Evolutionary conservation across 1,140 invertebrate species (phyloP).

Genomic region (Drosophila lini): DNA sequence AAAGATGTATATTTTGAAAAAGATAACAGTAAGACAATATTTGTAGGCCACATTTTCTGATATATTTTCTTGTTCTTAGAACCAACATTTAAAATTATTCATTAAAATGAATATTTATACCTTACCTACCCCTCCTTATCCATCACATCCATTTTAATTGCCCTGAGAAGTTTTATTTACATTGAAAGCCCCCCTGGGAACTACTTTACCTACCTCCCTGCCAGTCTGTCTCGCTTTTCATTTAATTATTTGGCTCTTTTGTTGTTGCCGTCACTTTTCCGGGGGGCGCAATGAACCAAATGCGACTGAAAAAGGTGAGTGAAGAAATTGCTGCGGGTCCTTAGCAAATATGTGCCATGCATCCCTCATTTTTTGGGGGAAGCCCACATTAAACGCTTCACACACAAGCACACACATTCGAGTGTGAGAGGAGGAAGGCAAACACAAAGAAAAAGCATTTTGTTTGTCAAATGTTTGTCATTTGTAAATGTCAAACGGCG

Average conservation of each 20-base stretch:
- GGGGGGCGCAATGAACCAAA: constrained; percentile 41
- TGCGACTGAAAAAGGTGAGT: constrained; percentile 44
- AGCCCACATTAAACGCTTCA: constrained; percentile 65
- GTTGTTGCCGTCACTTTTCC: constrained; percentile 42
- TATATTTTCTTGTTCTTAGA: neutral
- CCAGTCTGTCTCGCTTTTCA: constrained; percentile 33
- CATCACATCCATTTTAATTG: constrained; percentile 63
- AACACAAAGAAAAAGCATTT: constrained; percentile 60
- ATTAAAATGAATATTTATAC: constrained; percentile 39
- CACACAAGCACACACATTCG: constrained; percentile 29
- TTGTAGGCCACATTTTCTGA: neutral
- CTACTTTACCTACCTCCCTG: neutral
- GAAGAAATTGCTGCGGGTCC: constrained; percentile 62
- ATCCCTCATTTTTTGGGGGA: constrained; percentile 13
- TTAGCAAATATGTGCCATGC: constrained; percentile 45
- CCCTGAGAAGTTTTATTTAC: constrained; percentile 32
- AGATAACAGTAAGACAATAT: neutral
- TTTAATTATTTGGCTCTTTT: constrained; percentile 68
- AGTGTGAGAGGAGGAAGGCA: constrained; percentile 24
- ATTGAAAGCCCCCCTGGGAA: constrained; percentile 18
- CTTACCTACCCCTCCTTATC: neutral
- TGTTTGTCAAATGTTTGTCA: constrained; percentile 83
- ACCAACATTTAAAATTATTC: constrained; percentile 21
- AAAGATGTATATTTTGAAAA: neutral
- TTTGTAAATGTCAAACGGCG: constrained; percentile 83